These are phyloP conservation scores for Hoplodrina blanda DNA, from an alignment of 2,888 invertebrate genomes.

Conservation along the genomic window DNA sequence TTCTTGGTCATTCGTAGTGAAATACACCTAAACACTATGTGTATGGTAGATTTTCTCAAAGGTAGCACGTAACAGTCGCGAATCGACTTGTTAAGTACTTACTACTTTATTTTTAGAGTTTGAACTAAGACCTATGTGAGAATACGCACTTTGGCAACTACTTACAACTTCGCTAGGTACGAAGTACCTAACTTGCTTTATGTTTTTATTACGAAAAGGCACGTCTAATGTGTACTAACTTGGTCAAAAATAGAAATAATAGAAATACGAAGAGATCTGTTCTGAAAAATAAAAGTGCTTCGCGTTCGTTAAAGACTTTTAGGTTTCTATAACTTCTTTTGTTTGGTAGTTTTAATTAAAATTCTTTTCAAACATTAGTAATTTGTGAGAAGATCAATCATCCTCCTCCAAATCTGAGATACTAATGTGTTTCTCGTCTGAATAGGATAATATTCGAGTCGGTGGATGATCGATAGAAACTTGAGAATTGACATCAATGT, in stretches of 20 bases:
- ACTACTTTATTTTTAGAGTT: slow-evolving; percentile 18
- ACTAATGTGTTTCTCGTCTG: slow-evolving; percentile 25
- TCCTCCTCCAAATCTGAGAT: slow-evolving; percentile 12
- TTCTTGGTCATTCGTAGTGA: not conserved
- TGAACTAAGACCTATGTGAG: slow-evolving; percentile 5
- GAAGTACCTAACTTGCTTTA: slow-evolving; percentile 15
- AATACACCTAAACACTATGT: not conserved
- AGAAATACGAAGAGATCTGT: not conserved
- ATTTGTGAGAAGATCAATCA: slow-evolving; percentile 35
- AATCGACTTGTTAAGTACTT: slow-evolving; percentile 20
- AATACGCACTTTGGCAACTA: slow-evolving; percentile 23
- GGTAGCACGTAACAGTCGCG: not conserved
- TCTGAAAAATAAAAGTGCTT: not conserved
- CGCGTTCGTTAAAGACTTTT: not conserved
- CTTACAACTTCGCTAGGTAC: slow-evolving; percentile 25
- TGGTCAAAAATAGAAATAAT: not conserved
- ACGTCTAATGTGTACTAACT: not conserved
- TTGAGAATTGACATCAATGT: slow-evolving; percentile 24
- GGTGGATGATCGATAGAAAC: slow-evolving; percentile 19
- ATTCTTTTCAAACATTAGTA: slow-evolving; percentile 3
- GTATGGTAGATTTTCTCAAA: slow-evolving; percentile 6
- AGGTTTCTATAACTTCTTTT: slow-evolving; percentile 13
- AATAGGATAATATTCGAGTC: slow-evolving; percentile 17
- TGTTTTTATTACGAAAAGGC: slow-evolving; percentile 11
- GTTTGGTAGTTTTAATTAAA: slow-evolving; percentile 30